Base-by-base conservation (phyloP, 2,888 invertebrate genomes). In the Drosophila helvetica region DNA sequence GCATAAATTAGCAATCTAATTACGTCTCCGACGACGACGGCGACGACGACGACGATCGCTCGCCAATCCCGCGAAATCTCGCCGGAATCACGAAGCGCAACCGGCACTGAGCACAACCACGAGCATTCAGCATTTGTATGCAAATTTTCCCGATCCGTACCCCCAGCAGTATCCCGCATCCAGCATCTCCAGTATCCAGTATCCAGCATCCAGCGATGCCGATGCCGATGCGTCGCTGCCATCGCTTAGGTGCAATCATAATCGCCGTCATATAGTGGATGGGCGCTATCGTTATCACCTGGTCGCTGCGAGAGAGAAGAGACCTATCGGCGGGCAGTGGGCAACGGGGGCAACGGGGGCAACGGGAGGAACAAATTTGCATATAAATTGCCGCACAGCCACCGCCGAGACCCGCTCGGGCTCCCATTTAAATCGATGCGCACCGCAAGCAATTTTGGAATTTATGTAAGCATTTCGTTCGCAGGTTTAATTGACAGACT, bases 401-500 rank as follows among this genome's bases (percentile, higher is more conserved):
- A 42, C 60, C 8, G 50, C 15, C 51, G 51, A 27, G 27, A 27
- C 27, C 47, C 43, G 54, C 33, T 43, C 43, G 58, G 64, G 74
- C 63, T 62, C 67, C 82, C 83, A 86, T 89, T 89, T 88, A 89
- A 85, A 88, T 89, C 89, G 85, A 80, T 86, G 88, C 83, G 72
- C 85, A 86, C 89, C 88, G 88, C 88, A 89, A 89, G 89, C 86
- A 86, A 86, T 86, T 89, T 89, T 74, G 61, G 81, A 89, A 86
- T 86, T 86, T 86, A 86, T 86, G 86, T 89, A 86, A 89, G 86
- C 88, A 86, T 86, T 86, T 89, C 89, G 86, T 78, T 88, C 80
- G 80, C 89, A 78, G 81, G 77, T 89, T 85, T 87, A 89, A 85
- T 85, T 85, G 85, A 89, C 85, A 87, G 83, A 78, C 63, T 72